Evolutionary conservation across 2,797 vertebrate species (phyloP).

Genomic region (Gouania willdenowi): DNA sequence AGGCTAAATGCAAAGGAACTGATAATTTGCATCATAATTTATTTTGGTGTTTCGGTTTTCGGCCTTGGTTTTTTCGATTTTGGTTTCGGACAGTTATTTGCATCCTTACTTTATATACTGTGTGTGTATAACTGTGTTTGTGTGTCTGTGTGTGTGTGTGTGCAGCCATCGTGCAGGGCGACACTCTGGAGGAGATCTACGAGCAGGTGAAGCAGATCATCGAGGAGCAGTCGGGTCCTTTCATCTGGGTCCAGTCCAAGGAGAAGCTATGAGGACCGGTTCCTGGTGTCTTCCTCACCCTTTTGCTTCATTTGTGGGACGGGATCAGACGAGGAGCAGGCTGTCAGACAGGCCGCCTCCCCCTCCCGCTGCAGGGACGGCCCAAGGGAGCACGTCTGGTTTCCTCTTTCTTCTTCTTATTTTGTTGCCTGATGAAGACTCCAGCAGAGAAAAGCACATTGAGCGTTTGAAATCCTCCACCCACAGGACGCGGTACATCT

Average conservation of each 20-base stretch:
- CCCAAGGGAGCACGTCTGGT: too few relatives aligned
- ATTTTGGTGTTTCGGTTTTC: too few relatives aligned
- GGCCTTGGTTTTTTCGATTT: too few relatives aligned
- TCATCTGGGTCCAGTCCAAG: conserved; percentile 95
- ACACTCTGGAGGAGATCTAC: conserved; percentile 97
- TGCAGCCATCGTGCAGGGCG: conserved; percentile 92
- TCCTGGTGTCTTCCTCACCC: not conserved
- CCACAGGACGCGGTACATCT: conserved; percentile 71
- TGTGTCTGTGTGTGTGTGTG: conserved; percentile 13
- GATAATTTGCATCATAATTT: too few relatives aligned
- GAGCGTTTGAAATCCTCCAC: conserved; percentile 10
- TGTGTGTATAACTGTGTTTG: too few relatives aligned
- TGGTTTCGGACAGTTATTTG: too few relatives aligned
- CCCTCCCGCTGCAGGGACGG: not conserved
- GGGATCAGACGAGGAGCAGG: conserved; percentile 2
- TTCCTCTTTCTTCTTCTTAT: too few relatives aligned
- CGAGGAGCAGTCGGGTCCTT: conserved; percentile 93
- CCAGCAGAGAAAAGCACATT: conserved; percentile 46
- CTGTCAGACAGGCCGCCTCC: conserved; percentile 17
- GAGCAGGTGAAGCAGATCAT: conserved; percentile 96
- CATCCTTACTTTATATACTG: too few relatives aligned
- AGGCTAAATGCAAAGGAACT: too few relatives aligned
- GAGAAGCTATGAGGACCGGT: conserved; percentile 88
- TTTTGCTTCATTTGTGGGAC: conserved; percentile 4
- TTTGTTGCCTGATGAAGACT: too few relatives aligned